A percentile compares a stretch with the other conserved stretches of the same genome.
phyloP scores from a whole-genome alignment of 1,140 invertebrate genomes.

The Drosophila albomicans region DNA sequence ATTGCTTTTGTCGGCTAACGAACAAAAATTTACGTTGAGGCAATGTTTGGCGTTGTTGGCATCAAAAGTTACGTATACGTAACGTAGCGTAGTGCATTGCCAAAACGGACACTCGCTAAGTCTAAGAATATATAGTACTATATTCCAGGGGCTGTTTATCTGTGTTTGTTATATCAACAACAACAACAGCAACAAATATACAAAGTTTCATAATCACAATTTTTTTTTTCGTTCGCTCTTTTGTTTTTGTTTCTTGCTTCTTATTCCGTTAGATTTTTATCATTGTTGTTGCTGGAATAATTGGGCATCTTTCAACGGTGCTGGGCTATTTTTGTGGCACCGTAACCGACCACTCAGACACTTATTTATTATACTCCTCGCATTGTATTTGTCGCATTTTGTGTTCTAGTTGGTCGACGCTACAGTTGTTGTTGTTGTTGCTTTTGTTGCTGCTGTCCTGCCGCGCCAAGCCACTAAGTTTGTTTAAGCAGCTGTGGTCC shows the following conservation, averaged over 20 bases:
- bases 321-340: conserved; percentile 35
- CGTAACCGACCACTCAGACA: conserved; percentile 39
- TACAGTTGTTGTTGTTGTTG: conserved; percentile 16
- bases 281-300: conserved; percentile 55
- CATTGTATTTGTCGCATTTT: conserved; percentile 75
- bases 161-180: neutral
- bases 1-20: conserved; percentile 75
- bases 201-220: conserved; percentile 73
- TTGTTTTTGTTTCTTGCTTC: conserved; percentile 46
- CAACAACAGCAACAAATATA: conserved; percentile 19
- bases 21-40: conserved; percentile 71
- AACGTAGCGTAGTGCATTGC: conserved; percentile 43
- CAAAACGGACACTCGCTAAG: conserved; percentile 1
- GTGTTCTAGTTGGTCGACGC: conserved; percentile 27
- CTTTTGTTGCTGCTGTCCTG: conserved; percentile 16
- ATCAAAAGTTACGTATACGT: conserved; percentile 74
- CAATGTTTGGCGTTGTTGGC: conserved; percentile 35
- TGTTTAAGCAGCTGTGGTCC: conserved; percentile 82
- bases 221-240: conserved; percentile 32
- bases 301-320: conserved; percentile 66
- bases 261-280: conserved; percentile 22
- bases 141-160: conserved; percentile 34
- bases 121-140: conserved; percentile 10
- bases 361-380: conserved; percentile 64
- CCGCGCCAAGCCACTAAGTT: conserved; percentile 72